Evolutionary conservation across 2,888 invertebrate species (phyloP).

Genomic region (Pollenia griseotomentosa): DNA sequence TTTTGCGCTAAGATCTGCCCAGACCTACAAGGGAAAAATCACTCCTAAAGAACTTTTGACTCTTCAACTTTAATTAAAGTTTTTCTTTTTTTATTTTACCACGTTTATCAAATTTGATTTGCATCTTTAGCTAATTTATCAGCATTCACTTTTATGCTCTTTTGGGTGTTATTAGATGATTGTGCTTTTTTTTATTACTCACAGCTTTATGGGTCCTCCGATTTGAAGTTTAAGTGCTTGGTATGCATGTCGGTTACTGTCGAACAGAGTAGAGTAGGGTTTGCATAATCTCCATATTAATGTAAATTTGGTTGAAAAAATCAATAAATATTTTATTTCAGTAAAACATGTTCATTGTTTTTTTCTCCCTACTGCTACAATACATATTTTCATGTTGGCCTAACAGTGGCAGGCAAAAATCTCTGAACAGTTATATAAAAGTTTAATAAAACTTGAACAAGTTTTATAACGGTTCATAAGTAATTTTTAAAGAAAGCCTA

Average conservation of each 20-base stretch:
- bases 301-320: neutral
- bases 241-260: neutral
- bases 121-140: too few relatives aligned
- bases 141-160: neutral
- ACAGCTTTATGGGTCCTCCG: neutral
- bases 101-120: too few relatives aligned
- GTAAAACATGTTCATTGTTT: slow-evolving; percentile 10
- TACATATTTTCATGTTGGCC: neutral
- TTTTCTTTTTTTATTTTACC: too few relatives aligned
- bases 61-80: too few relatives aligned
- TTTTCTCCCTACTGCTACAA: neutral
- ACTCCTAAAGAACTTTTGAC: too few relatives aligned
- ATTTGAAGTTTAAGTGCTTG: neutral
- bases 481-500: too few relatives aligned
- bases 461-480: too few relatives aligned
- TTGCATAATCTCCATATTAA: neutral
- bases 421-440: too few relatives aligned
- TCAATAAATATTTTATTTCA: slow-evolving; percentile 20
- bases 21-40: too few relatives aligned
- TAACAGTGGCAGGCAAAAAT: neutral
- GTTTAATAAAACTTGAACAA: too few relatives aligned
- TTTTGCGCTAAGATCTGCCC: too few relatives aligned
- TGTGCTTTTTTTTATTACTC: neutral
- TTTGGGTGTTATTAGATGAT: neutral
- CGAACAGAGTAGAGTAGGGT: neutral